These are phyloP conservation scores for Lepidothrix coronata DNA, from an alignment of 2,113 vertebrate genomes.

Conservation along the genomic window DNA sequence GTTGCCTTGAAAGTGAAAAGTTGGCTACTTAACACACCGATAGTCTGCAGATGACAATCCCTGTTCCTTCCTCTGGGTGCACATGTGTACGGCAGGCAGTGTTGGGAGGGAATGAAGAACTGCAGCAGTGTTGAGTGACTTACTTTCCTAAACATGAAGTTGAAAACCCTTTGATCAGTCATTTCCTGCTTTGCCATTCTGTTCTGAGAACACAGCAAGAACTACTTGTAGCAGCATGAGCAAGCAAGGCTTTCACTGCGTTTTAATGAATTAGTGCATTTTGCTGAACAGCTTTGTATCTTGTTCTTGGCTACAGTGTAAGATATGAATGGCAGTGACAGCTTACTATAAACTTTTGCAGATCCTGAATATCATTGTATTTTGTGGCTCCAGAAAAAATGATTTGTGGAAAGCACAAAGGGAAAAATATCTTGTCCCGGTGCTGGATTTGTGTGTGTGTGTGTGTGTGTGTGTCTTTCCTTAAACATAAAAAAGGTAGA, in stretches of 20 bases:
- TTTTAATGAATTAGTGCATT: conserved; percentile 71
- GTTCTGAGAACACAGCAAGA: conserved; percentile 58
- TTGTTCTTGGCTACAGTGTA: conserved; percentile 12
- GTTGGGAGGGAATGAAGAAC: conserved; percentile 55
- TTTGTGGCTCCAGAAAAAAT: not conserved
- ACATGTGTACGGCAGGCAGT: conserved; percentile 39
- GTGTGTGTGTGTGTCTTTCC: not conserved
- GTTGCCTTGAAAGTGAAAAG: conserved; percentile 27
- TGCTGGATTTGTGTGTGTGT: not conserved
- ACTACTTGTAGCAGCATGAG: conserved; percentile 49
- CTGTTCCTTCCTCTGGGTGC: not conserved
- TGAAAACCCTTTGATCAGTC: conserved; percentile 72
- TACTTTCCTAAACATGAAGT: conserved; percentile 56
- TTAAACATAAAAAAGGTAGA: not conserved
- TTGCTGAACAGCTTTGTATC: conserved; percentile 70
- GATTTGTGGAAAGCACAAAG: not conserved
- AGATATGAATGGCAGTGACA: conserved; percentile 56
- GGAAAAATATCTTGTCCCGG: not conserved
- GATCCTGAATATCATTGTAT: not conserved
- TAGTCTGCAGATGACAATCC: conserved; percentile 42
- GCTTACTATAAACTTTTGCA: not conserved
- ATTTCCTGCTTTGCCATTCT: conserved; percentile 60
- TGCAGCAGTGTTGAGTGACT: conserved; percentile 32
- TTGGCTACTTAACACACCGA: not conserved
- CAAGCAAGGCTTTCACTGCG: conserved; percentile 56